phyloP scores from a whole-genome alignment of 2,113 vertebrate genomes.

The Gymnocephalus cernua region DNA sequence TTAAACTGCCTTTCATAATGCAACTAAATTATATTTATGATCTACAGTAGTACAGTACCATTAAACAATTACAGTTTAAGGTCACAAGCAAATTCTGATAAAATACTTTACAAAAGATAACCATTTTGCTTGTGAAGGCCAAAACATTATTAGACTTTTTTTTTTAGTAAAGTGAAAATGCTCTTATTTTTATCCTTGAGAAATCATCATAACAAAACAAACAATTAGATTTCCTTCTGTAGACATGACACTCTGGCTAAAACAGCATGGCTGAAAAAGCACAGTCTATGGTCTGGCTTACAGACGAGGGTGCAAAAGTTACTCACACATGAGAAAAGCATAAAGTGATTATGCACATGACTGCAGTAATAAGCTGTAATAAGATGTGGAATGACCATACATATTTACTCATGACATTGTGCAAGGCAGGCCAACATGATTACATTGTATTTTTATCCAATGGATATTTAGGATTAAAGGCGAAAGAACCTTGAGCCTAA shows the following conservation, averaged over 20 bases:
- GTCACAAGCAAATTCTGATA: slow-evolving; percentile 9
- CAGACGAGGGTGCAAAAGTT: slow-evolving; percentile 71
- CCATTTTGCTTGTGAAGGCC: slow-evolving; percentile 28
- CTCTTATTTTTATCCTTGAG: slow-evolving; percentile 42
- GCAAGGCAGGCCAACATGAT: slow-evolving; percentile 54
- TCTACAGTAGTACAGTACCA: background rate
- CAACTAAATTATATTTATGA: slow-evolving; percentile 27
- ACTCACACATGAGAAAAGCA: slow-evolving; percentile 70
- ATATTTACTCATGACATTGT: slow-evolving; percentile 57
- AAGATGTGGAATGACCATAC: slow-evolving; percentile 72
- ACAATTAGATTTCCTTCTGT: slow-evolving; percentile 52
- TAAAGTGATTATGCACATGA: slow-evolving; percentile 76
- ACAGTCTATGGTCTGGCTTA: slow-evolving; percentile 36
- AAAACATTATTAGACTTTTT: slow-evolving; percentile 16
- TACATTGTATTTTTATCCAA: slow-evolving; percentile 55
- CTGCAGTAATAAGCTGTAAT: slow-evolving; percentile 75
- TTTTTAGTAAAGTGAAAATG: slow-evolving; percentile 24
- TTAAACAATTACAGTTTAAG: slow-evolving; percentile 14
- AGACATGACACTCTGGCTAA: slow-evolving; percentile 55
- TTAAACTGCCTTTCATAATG: slow-evolving; percentile 23
- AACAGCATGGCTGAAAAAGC: slow-evolving; percentile 42
- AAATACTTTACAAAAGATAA: slow-evolving; percentile 2
- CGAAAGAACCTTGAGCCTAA: slow-evolving; percentile 48
- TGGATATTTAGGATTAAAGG: slow-evolving; percentile 63
- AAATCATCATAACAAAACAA: slow-evolving; percentile 45